Base-by-base conservation (phyloP, 2,113 vertebrate genomes). In the Hyaena hyaena region DNA sequence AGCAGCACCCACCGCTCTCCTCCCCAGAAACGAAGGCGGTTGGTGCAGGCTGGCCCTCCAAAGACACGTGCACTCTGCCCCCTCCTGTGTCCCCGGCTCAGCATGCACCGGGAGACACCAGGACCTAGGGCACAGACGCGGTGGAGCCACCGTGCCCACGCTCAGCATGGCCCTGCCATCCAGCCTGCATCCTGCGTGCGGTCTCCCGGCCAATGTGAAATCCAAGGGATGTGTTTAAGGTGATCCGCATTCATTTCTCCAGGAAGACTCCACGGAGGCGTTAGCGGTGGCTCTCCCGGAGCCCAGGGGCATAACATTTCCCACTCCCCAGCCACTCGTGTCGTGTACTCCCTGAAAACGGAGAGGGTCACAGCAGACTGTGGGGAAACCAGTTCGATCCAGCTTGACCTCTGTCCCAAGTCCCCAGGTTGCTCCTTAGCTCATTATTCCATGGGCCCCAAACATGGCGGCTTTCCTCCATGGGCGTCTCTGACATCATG, bases 401-500 rank as follows among this genome's bases (percentile, higher is more conserved):
- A 35, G 39, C 43, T n/a, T 12, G 84, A 35, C 77, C 48, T 45
- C 28, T 5, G 21, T 24, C 45, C 61, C 16, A 6, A 65, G 53
- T 2, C 16, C 39, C 24, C 21, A 10, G 48, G 19, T 10, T 58
- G 45, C 14, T 26, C 48, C 66, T 50, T 48, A 21, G 8, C 17
- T 43, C 6, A 0, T n/a, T 63, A 16, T 48, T n/a, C 31, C 1
- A 7, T 16, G 48, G 73, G 17, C 14, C 74, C 79, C 23, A 23
- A 1, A 63, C 11, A 8, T 2, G 23, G 4, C 0, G 0, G 2
- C 69, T 19, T 48, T 65, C 69, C 24, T 35, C 33, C 33, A 10
- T 17, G 0, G 43, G 28, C 1, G 0, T 39, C 73, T n/a, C 55
- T 26, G 12, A 33, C 3, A 3, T 39, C 15, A 33, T 1, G 0